These are phyloP conservation scores for Tethya wilhelma DNA, from an alignment of 37 sponge, comb jelly and placozoan species.

Conservation along the genomic window DNA sequence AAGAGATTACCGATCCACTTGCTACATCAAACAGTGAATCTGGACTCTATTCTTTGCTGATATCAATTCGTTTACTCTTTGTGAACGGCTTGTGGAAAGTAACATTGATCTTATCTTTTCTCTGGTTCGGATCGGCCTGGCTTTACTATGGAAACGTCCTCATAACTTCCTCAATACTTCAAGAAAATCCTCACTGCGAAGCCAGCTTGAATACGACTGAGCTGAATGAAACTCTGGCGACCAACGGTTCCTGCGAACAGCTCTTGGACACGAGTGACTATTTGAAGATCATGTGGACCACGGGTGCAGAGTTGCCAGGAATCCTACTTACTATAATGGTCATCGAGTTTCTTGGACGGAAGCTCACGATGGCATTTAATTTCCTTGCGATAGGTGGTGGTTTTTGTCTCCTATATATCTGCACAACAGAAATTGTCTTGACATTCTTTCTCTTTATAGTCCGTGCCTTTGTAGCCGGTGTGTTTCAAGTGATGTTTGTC, in stretches of 20 bases:
- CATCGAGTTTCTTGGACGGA: conserved; percentile 78
- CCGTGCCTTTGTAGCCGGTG: conserved; percentile 71
- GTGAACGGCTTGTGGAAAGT: conserved; percentile 65
- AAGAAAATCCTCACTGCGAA: conserved; percentile 69
- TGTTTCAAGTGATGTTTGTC: conserved; percentile 82
- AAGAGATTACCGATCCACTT: too few species aligned
- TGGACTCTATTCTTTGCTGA: too few species aligned
- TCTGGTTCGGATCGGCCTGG: conserved; percentile 63
- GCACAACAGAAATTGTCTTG: conserved; percentile 44
- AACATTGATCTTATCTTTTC: conserved; percentile 28
- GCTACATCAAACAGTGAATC: too few species aligned
- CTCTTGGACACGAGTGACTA: conserved; percentile 49
- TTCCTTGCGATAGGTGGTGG: conserved; percentile 46
- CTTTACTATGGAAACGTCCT: conserved; percentile 73
- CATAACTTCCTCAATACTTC: conserved; percentile 63
- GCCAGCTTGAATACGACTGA: neutral
- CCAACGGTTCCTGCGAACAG: neutral
- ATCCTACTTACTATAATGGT: conserved; percentile 65
- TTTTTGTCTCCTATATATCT: conserved; percentile 75
- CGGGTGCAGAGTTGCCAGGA: conserved; percentile 84
- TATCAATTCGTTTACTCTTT: conserved; percentile 19
- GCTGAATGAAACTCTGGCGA: neutral
- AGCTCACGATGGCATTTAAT: conserved; percentile 75
- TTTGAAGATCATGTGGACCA: conserved; percentile 68
- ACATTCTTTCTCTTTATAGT: conserved; percentile 71